These are phyloP conservation scores for Strigamia transsilvanica DNA, from an alignment of 2,888 invertebrate species.

Conservation along the genomic window DNA sequence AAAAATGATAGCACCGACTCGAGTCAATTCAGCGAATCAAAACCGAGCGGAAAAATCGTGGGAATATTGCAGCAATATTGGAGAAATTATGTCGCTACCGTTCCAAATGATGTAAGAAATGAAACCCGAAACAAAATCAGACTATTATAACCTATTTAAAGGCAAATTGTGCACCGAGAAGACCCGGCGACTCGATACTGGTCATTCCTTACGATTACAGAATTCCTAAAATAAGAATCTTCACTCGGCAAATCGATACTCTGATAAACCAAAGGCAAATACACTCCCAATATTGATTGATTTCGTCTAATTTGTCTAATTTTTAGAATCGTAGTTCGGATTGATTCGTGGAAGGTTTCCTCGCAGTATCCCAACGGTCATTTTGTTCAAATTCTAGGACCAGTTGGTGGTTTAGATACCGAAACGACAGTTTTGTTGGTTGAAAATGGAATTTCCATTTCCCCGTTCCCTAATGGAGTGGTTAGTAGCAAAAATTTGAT, in stretches of 20 bases:
- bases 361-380: constrained; percentile 63
- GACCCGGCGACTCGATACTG: constrained; percentile 57
- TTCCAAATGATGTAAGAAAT: constrained; percentile 58
- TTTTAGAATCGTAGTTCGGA: constrained; percentile 60
- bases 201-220: constrained; percentile 63
- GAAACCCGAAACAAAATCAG: too few relatives aligned
- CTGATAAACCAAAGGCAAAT: constrained; percentile 61
- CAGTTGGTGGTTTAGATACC: constrained; percentile 62
- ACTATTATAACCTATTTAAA: too few relatives aligned
- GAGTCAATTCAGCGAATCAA: constrained; percentile 52
- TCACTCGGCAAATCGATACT: constrained; percentile 61
- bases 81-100: constrained; percentile 63
- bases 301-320: not conserved
- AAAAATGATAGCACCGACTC: not conserved
- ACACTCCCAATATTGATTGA: not conserved
- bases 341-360: constrained; percentile 62
- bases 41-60: constrained; percentile 62
- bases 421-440: constrained; percentile 61
- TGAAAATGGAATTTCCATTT: constrained; percentile 60
- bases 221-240: constrained; percentile 63
- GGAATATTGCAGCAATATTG: constrained; percentile 62
- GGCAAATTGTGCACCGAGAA: not conserved
- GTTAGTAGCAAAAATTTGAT: constrained; percentile 57
- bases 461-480: constrained; percentile 61
- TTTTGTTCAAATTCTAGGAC: constrained; percentile 61